Percentiles rank a stretch among this genome's conserved stretches.
Evolutionary conservation across 2,888 invertebrate species (phyloP).

Genomic region (Athalia cordata): DNA sequence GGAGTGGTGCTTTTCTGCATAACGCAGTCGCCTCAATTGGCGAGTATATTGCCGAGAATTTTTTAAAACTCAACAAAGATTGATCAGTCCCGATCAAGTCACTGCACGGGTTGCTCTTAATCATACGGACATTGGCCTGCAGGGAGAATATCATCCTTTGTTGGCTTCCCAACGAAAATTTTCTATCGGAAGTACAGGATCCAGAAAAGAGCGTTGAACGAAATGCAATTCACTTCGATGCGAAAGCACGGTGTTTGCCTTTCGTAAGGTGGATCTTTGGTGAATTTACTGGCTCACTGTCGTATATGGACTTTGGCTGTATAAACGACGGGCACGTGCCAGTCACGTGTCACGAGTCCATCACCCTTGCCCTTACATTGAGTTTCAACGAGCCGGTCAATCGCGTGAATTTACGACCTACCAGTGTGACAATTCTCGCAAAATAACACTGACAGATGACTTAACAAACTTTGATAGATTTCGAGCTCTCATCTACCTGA

Average conservation of each 20-base stretch:
- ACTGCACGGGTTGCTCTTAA: constrained; percentile 10
- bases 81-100: constrained; percentile 23
- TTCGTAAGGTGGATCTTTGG: constrained; percentile 23
- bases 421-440: constrained; percentile 49
- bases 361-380: constrained; percentile 52
- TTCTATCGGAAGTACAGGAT: too few species aligned
- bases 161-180: too few species aligned
- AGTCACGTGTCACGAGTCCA: constrained; percentile 57
- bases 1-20: constrained; percentile 59
- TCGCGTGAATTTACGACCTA: constrained; percentile 52
- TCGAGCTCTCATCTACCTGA: background rate
- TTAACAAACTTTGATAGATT: background rate
- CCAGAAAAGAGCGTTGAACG: too few species aligned
- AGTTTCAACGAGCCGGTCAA: constrained; percentile 54
- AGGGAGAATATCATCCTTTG: background rate
- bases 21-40: constrained; percentile 30
- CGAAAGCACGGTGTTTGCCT: too few species aligned
- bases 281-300: constrained; percentile 10
- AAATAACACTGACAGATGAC: constrained; percentile 55
- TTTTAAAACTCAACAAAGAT: constrained; percentile 35
- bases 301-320: too few species aligned
- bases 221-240: too few species aligned
- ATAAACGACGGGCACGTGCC: constrained; percentile 62
- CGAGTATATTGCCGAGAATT: constrained; percentile 14
- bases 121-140: constrained; percentile 19